Evolutionary conservation across 1,140 invertebrate genomes (phyloP).

Genomic region (Temnothorax nylanderi): DNA sequence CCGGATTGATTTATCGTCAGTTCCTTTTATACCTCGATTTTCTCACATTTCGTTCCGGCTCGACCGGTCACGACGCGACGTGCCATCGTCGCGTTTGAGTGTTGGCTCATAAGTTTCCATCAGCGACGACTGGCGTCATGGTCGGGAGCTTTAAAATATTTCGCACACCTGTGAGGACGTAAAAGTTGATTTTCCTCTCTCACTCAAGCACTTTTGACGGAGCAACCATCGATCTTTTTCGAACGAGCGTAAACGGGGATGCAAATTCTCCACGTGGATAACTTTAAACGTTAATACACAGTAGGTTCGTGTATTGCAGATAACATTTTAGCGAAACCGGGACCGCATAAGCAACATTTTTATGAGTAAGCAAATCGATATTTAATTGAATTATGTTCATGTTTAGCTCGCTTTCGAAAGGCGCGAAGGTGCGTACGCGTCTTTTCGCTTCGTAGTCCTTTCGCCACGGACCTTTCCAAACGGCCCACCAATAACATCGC

Average conservation of each 20-base stretch:
- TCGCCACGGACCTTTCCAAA: neutral
- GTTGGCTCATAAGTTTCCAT: conserved; percentile 14
- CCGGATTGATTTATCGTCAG: conserved; percentile 63
- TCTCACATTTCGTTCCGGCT: conserved; percentile 63
- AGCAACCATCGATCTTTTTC: neutral
- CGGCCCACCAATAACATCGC: conserved; percentile 29
- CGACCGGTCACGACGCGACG: conserved; percentile 49
- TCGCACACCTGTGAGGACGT: neutral
- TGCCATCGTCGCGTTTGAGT: conserved; percentile 28
- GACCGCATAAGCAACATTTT: neutral
- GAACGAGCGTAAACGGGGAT: neutral
- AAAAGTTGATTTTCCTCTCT: conserved; percentile 24
- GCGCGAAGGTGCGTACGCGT: neutral
- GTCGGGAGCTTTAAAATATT: conserved; percentile 11
- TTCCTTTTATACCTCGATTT: conserved; percentile 55
- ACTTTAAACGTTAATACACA: too few relatives aligned
- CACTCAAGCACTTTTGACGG: neutral
- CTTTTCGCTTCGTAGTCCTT: neutral
- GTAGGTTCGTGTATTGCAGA: neutral
- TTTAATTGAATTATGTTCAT: conserved; percentile 29
- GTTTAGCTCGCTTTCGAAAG: conserved; percentile 9
- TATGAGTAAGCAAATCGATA: conserved; percentile 13
- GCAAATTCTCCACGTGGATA: neutral
- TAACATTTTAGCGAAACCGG: neutral
- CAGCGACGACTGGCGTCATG: conserved; percentile 10